Evolutionary conservation across 53 echinoderm and acorn worm genomes (phyloP).

Genomic region (Holothuria scabra): DNA sequence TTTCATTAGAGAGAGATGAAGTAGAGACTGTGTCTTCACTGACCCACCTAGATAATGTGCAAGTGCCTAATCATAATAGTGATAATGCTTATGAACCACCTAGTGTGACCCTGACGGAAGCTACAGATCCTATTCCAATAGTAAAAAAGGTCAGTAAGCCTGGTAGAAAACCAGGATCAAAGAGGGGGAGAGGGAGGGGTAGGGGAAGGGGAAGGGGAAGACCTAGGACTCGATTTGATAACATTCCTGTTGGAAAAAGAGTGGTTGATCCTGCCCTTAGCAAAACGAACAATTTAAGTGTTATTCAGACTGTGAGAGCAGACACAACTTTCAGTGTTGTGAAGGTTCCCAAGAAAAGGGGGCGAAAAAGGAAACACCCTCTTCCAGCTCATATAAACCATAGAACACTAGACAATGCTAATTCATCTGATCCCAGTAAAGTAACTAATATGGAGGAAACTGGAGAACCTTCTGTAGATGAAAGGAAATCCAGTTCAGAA

Average conservation of each 20-base stretch:
- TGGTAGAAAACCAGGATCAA: constrained; percentile 23
- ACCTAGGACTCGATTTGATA: constrained; percentile 14
- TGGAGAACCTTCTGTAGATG: not conserved
- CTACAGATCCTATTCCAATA: not conserved
- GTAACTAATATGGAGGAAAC: no score
- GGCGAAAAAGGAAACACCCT: constrained; percentile 41
- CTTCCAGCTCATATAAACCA: constrained; percentile 28
- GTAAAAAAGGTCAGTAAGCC: not conserved
- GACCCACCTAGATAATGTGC: constrained; percentile 12
- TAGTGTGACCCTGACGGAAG: constrained; percentile 17
- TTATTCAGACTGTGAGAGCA: not conserved
- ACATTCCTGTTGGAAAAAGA: constrained; percentile 12
- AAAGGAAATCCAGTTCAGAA: not conserved
- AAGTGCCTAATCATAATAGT: constrained; percentile 32
- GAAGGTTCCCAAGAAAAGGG: constrained; percentile 22
- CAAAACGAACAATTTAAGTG: no score
- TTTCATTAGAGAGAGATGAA: constrained; percentile 6
- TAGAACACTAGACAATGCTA: not conserved
- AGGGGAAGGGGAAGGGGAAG: constrained; percentile 30
- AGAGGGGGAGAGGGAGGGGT: constrained; percentile 24
- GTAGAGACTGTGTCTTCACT: not conserved
- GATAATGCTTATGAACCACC: constrained; percentile 16
- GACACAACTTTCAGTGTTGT: not conserved
- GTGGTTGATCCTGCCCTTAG: not conserved
- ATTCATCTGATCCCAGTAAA: no score